These are phyloP conservation scores for Megamerina dolium DNA, from an alignment of 2,888 invertebrate species.

Conservation along the genomic window DNA sequence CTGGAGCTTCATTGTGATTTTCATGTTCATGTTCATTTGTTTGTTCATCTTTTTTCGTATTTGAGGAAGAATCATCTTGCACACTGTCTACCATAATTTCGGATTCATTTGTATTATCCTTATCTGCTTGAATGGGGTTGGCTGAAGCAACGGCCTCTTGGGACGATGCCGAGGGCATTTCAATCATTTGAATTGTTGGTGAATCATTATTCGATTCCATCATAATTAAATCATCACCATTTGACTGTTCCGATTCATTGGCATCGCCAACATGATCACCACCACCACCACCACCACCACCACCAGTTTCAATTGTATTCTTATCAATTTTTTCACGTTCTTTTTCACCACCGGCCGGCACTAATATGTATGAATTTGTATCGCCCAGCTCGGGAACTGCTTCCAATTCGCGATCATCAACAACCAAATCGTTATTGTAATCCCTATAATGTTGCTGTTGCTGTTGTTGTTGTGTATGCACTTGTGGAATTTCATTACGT, in stretches of 20 bases:
- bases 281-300: constrained; percentile 14
- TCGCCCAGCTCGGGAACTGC: constrained; percentile 25
- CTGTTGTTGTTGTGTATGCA: constrained; percentile 16
- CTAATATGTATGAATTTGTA: constrained; percentile 36
- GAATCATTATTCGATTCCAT: constrained; percentile 36
- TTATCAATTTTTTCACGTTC: constrained; percentile 15
- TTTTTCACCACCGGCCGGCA: constrained; percentile 24
- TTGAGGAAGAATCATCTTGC: too few relatives aligned
- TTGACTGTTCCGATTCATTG: constrained; percentile 14
- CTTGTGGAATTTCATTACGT: constrained; percentile 26
- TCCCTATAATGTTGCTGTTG: constrained; percentile 19
- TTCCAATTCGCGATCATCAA: constrained; percentile 34
- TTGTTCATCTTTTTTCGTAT: background rate
- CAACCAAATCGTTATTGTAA: constrained; percentile 22
- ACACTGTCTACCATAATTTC: background rate
- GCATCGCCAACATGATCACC: constrained; percentile 1
- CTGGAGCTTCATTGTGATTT: constrained; percentile 1
- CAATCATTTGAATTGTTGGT: constrained; percentile 20
- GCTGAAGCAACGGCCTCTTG: too few relatives aligned
- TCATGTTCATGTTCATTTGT: background rate
- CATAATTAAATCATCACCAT: constrained; percentile 37
- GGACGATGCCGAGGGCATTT: too few relatives aligned
- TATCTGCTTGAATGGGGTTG: too few relatives aligned
- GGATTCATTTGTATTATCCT: constrained; percentile 4
- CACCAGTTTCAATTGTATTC: constrained; percentile 24